Evolutionary conservation across 1,140 invertebrate genomes (phyloP), one percentile per base, ranked within the genome.

Genomic region (Nylanderia fulva): DNA sequence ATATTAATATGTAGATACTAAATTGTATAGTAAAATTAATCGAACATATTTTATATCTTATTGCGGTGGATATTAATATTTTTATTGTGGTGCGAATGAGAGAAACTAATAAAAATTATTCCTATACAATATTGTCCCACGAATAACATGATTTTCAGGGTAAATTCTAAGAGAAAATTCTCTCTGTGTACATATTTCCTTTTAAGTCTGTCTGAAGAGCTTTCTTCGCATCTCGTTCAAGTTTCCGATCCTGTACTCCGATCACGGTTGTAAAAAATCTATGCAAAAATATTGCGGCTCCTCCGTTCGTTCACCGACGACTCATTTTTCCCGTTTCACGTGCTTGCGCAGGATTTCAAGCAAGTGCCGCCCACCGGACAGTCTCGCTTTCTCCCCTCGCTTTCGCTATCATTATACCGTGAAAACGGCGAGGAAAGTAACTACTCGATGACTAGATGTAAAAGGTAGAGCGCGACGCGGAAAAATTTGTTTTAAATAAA

Each of bases 311-410:
- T 76, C 21, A 42, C 29, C 54, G 54, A 8, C 36, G 33, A 21
- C 11, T 13, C 13, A 11, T 11, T 64, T 56, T 33, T 74, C 54
- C 9, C 15, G 33, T 89, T 72, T 54, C 29, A 39, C 58, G 52
- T 18, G 71, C 60, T 68, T 56, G 86, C 79, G 29, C 36, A 52
- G 45, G 54, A 84, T 74, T 84, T 74, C 27, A 45, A 69, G 52
- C 68, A 39, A 79, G 48, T 54, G 79, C 56, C 58, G 83, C 60
- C 77, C 61, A 24, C 63, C 79, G 74, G 56, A 68, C 56, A 69
- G 76, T 84, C 87, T 87, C 88, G 77, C 89, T 90, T 90, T 90
- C 89, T 87, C 89, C 77, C 77, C 82, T 79, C 83, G 86, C 89
- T 90, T 90, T 90, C 89, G 89, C 89, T 90, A 87, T 90, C 89